phyloP scores from a whole-genome alignment of 1,140 invertebrate species.

The Saxidomus purpurata region DNA sequence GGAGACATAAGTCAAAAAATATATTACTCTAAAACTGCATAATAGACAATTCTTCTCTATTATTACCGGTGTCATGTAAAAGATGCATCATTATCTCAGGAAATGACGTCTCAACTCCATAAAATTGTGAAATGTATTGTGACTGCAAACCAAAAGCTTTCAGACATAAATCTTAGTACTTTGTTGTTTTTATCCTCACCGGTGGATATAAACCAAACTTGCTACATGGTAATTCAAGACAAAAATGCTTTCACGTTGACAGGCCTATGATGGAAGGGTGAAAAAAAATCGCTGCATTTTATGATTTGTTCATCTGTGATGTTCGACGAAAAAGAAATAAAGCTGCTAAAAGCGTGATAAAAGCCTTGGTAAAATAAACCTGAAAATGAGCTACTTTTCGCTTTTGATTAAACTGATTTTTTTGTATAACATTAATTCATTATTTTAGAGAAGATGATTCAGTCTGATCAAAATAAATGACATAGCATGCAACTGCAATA shows the following conservation, averaged over 20 bases:
- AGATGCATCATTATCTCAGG: background rate
- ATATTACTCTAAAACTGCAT: background rate
- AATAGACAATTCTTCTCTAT: background rate
- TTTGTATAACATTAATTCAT: too few species aligned
- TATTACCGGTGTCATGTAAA: background rate
- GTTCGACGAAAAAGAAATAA: too few species aligned
- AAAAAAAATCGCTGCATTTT: too few species aligned
- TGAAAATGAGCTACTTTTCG: too few species aligned
- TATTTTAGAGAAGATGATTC: too few species aligned
- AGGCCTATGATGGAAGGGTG: background rate
- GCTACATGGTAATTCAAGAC: background rate
- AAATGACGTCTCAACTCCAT: background rate
- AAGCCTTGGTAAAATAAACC: too few species aligned
- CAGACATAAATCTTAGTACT: background rate
- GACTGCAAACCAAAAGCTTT: background rate
- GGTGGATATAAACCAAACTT: background rate
- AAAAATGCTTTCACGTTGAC: background rate
- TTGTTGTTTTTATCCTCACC: background rate
- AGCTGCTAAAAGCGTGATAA: too few species aligned
- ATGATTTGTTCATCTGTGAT: too few species aligned
- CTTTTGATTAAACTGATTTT: too few species aligned
- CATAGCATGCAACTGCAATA: too few species aligned
- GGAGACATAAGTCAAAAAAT: background rate
- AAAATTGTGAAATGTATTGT: background rate
- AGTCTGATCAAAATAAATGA: too few species aligned